Conservation (phyloP, 1,140 invertebrate genomes). For the Cydia splendana region DNA sequence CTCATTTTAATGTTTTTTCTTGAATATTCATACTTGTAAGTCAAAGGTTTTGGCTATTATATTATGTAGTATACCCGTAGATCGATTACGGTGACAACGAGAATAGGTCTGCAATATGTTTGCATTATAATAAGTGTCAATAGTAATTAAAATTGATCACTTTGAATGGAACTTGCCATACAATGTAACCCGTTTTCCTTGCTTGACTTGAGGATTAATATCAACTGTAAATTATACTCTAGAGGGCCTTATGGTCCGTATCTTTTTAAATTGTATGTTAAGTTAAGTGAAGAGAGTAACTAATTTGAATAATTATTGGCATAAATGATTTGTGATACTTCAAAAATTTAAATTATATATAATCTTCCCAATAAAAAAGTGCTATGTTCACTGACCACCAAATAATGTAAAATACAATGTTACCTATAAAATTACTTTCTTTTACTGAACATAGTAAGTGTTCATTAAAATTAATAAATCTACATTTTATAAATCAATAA, state of each 20-base stretch:
- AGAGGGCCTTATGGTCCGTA: neutral
- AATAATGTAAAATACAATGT: neutral
- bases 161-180: too few relatives aligned
- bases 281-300: neutral
- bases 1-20: neutral
- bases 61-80: neutral
- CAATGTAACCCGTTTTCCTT: neutral
- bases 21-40: neutral
- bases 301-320: constrained; percentile 6
- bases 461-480: too few relatives aligned
- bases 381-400: neutral
- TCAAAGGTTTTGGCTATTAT: neutral
- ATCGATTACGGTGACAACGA: neutral
- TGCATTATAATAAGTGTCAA: too few relatives aligned
- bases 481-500: too few relatives aligned
- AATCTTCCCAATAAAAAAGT: neutral
- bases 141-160: too few relatives aligned
- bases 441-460: neutral
- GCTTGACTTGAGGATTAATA: neutral
- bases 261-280: neutral
- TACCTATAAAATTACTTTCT: neutral
- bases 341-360: neutral
- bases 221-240: neutral
- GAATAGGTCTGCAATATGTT: neutral
- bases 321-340: neutral